These are phyloP conservation scores for Sipha maydis DNA, from an alignment of 2,888 invertebrate genomes.

Conservation along the genomic window DNA sequence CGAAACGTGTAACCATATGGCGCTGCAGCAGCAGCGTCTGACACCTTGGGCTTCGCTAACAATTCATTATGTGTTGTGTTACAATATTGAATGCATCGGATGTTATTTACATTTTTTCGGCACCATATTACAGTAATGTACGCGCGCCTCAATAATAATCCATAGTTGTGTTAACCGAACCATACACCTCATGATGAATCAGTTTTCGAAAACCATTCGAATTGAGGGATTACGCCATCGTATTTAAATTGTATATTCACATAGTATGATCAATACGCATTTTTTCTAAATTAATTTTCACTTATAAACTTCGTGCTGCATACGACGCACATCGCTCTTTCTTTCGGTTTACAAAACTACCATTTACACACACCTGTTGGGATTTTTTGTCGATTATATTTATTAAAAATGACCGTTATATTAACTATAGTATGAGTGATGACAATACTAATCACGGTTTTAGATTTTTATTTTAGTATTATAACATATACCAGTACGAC, in stretches of 20 bases:
- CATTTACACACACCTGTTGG: background rate
- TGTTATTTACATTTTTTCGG: background rate
- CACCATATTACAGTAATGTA: background rate
- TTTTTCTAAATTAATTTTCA: background rate
- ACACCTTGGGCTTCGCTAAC: background rate
- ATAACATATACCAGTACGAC: background rate
- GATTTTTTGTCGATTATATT: background rate
- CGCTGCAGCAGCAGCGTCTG: background rate
- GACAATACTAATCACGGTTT: no score
- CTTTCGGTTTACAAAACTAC: background rate
- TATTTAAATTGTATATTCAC: background rate
- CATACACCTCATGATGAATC: no score
- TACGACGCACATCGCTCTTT: background rate
- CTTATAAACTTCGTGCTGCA: background rate
- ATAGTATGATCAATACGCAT: background rate
- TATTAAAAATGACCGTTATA: background rate
- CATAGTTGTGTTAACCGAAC: background rate
- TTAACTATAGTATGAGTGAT: no score
- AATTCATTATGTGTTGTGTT: constrained; percentile 10
- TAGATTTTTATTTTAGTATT: background rate
- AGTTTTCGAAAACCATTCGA: constrained; percentile 23
- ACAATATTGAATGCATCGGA: constrained; percentile 1
- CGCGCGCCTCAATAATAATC: background rate
- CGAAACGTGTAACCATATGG: constrained; percentile 2
- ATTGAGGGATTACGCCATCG: constrained; percentile 2